Conservation (phyloP, 2,113 vertebrate genomes). For the Cinclus mexicanus region DNA sequence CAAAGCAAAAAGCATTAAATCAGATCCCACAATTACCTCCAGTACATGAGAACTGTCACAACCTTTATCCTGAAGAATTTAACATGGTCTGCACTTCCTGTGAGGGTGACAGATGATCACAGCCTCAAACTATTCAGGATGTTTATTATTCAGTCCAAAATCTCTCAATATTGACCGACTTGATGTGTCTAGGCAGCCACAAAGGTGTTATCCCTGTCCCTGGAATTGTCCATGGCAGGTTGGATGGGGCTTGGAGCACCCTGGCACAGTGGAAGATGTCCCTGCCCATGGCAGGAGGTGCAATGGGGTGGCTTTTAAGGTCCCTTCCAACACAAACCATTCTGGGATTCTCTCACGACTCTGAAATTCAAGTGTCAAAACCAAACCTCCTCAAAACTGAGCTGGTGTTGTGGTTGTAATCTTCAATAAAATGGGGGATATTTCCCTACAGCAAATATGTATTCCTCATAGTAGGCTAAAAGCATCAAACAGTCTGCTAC, state of each 20-base stretch:
- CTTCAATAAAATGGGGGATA: neutral
- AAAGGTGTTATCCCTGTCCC: neutral
- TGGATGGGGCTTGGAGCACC: rapidly evolving
- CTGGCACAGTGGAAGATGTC: neutral
- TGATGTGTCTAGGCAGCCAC: rapidly evolving
- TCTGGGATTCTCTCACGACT: neutral
- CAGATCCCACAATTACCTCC: neutral
- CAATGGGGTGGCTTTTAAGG: neutral
- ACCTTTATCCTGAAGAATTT: neutral
- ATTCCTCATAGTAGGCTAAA: neutral
- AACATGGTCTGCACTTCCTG: neutral
- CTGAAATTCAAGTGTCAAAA: neutral
- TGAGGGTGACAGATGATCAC: neutral
- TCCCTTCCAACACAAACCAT: neutral
- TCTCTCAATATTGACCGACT: neutral
- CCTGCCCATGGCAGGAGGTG: neutral
- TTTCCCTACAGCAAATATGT: neutral
- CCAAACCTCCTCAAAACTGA: neutral
- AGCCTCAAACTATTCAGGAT: neutral
- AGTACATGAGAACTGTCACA: neutral
- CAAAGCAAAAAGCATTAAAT: neutral
- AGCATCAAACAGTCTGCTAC: neutral
- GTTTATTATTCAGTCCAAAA: neutral
- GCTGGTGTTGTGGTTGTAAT: neutral
- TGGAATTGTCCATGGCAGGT: neutral